phyloP scores from a whole-genome alignment of 2,797 vertebrate species.

The Pelochelys cantorii region DNA sequence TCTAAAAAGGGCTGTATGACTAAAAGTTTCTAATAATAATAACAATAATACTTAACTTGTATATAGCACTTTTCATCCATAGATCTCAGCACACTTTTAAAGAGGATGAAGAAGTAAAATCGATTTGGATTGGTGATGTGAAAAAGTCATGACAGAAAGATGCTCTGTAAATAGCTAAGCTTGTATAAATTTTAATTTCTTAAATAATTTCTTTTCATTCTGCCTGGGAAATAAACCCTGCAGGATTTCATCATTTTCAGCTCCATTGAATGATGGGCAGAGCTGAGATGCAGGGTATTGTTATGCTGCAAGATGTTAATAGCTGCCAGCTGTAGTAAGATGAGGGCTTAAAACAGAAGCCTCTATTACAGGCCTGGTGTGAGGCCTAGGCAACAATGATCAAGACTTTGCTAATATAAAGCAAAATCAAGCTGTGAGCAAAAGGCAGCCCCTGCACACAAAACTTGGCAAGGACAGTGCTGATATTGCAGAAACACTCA shows the following conservation, averaged over 20 bases:
- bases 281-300: not conserved
- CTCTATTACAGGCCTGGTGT: too few species aligned
- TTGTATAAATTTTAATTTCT: not conserved
- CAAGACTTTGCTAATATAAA: too few species aligned
- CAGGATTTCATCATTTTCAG: not conserved
- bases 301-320: not conserved
- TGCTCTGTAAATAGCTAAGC: not conserved
- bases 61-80: not conserved
- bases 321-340: not conserved
- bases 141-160: not conserved
- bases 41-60: not conserved
- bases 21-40: not conserved
- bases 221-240: not conserved
- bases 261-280: not conserved
- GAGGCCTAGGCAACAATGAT: too few species aligned
- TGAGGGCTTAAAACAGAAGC: too few species aligned
- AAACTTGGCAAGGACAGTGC: too few species aligned
- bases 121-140: not conserved
- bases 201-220: not conserved
- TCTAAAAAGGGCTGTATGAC: not conserved
- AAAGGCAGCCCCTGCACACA: too few species aligned
- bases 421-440: too few species aligned
- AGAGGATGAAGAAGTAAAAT: not conserved
- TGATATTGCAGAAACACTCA: too few species aligned
- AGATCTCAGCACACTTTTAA: not conserved